Base-by-base conservation (phyloP, 2,888 invertebrate species). In the Drosophila trichaetosa region DNA sequence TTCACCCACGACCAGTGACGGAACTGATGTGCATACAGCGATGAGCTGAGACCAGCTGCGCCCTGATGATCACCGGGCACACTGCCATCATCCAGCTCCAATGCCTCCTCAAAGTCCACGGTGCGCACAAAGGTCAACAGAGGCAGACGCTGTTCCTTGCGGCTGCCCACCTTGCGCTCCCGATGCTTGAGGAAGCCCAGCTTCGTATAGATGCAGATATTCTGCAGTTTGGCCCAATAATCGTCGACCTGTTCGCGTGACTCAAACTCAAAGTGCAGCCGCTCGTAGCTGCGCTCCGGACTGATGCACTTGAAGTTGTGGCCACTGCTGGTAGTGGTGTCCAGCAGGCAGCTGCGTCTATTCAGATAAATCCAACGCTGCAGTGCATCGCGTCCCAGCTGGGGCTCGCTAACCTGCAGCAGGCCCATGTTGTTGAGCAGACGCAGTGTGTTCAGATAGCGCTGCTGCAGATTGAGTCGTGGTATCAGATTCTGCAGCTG, bases 301-400 rank as follows among this genome's bases (percentile, higher is more conserved):
- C 95, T 94, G 1, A 96, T 93, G 73, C 94, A 93, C 76, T 95
- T 94, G 86, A 96, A 96, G 11, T 95, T 95, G 0, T 94, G 94
- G 0, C 94, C 93, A 0, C 95, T 95, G 0, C 96, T 95, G 0
- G 94, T 93, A 0, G 94, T 95, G 0, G 97, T 97, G 87, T 97
- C 96, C 65, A 95, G 88, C 5, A 97, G 80, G 42, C 94, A 93
- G 0, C 95, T 95, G 29, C 93, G 94, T 4, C 93, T 93, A 91
- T 97, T 97, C 0, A 97, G 66, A 85, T 95, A 97, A 7, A 97
- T n/a, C 95, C 94, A 93, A 95, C 95, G 89, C 95, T 96, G 87
- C 95, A 96, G 79, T 0, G 83, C 70, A 62, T 96, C 95, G 82
- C 96, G 95, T 36, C 94, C 92, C 56, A 94, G 93, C 69, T 83